Base-by-base conservation (phyloP, 2,888 invertebrate genomes). In the Morinoia aosen region DNA sequence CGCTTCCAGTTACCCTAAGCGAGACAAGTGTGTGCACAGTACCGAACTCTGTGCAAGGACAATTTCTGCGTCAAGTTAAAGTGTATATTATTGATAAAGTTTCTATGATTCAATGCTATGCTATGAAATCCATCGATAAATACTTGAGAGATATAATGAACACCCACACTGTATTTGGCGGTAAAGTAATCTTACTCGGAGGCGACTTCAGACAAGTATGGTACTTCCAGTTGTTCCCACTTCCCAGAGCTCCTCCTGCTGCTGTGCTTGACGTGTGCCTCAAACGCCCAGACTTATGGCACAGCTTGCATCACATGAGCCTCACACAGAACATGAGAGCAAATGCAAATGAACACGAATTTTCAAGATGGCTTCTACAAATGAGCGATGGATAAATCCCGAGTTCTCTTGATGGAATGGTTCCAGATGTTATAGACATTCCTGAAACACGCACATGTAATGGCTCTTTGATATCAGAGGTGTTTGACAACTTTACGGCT, bases 11-110 rank as follows among this genome's bases (percentile, higher is more conserved):
- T 58, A 96, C 96, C 91, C 96, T 7, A 10, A 97, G 76, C 95
- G 97, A 97, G 96, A 96, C 95, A 33, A 97, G 97, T 96, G 96
- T 96, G 11, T 97, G 97, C 96, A 97, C 97, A 90, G 97, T 97
- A 91, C 95, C 96, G 96, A 96, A 96, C 61, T 96, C 97, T 90
- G 96, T 95, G n/a, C 96, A 97, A 95, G 97, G 96, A 33, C 48
- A 97, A 96, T 96, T 97, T 19, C 96, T 97, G 48, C 96, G 97
- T 95, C 97, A 96, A 96, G 25, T 97, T 10, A 97, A 97, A 33
- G 96, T 97, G 88, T 97, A 97, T 97, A 57, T 94, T 58, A 57
- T 58, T 56, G 97, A 97, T 97, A 97, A 97, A 97, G 97, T 97
- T 96, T 97, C 97, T 11, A 97, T 97, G 97, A 96, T 97, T 2